phyloP scores from a whole-genome alignment of 2,113 vertebrate species.

The Pao palembangensis region DNA sequence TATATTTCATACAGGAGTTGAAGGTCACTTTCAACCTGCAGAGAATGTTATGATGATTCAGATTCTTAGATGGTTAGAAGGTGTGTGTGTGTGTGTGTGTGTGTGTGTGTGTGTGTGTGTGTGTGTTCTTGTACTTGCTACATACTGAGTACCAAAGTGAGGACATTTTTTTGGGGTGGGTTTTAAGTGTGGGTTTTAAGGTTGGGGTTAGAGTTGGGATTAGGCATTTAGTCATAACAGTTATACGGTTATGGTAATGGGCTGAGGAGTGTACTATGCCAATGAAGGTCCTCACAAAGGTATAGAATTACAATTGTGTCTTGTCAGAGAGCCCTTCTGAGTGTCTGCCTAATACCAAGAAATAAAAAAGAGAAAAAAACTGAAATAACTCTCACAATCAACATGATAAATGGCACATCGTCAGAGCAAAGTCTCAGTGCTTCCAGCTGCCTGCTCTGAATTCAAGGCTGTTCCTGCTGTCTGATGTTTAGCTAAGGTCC shows the following conservation, averaged over 20 bases:
- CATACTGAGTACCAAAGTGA: too few relatives aligned
- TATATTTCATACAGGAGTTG: conserved; percentile 50
- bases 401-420: conserved; percentile 54
- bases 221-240: too few relatives aligned
- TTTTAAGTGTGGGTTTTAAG: too few relatives aligned
- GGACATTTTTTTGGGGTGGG: too few relatives aligned
- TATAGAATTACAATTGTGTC: too few relatives aligned
- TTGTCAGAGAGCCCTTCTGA: too few relatives aligned
- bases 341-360: conserved; percentile 10
- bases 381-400: conserved; percentile 60
- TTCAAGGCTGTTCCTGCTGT: conserved; percentile 24
- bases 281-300: too few relatives aligned
- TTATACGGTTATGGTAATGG: too few relatives aligned
- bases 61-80: conserved; percentile 13
- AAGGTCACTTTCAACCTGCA: conserved; percentile 60
- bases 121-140: too few relatives aligned
- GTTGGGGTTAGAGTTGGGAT: too few relatives aligned
- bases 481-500: conserved; percentile 8
- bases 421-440: conserved; percentile 20
- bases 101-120: background rate
- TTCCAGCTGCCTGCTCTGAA: conserved; percentile 36
- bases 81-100: background rate
- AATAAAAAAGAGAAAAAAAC: conserved; percentile 14
- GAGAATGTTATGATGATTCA: conserved; percentile 55
- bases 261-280: too few relatives aligned